Conservation (phyloP, 1,140 invertebrate species). For the Psilanteris sp. region DNA sequence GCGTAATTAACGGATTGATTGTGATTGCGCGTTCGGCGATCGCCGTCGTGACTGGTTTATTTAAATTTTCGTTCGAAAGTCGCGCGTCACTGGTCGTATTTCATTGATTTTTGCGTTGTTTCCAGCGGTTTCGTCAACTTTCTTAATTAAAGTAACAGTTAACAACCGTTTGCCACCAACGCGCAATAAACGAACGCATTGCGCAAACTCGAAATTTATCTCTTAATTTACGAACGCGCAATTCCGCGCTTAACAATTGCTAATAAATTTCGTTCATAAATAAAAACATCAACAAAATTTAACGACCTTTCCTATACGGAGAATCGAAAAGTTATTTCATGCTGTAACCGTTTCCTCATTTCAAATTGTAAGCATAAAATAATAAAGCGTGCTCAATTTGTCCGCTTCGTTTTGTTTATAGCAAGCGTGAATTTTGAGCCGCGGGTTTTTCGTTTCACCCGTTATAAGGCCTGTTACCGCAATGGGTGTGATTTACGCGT, state of each 20-base stretch:
- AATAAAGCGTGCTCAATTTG: constrained; percentile 40
- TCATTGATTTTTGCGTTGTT: no score
- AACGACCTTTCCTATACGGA: constrained; percentile 23
- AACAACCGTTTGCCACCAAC: neutral
- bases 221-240: constrained; percentile 39
- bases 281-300: constrained; percentile 39
- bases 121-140: no score
- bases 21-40: no score
- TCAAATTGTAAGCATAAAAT: constrained; percentile 31
- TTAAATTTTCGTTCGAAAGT: no score
- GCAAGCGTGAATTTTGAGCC: constrained; percentile 9
- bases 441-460: constrained; percentile 64
- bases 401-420: constrained; percentile 34
- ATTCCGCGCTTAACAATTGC: constrained; percentile 35
- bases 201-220: constrained; percentile 35
- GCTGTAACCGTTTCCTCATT: constrained; percentile 28
- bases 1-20: no score
- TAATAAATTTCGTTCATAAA: constrained; percentile 42
- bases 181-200: constrained; percentile 4
- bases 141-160: neutral
- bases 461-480: constrained; percentile 73
- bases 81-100: no score
- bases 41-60: no score
- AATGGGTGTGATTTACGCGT: constrained; percentile 79
- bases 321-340: constrained; percentile 36